Conservation (phyloP, 2,797 vertebrate genomes). For the Helarctos malayanus region DNA sequence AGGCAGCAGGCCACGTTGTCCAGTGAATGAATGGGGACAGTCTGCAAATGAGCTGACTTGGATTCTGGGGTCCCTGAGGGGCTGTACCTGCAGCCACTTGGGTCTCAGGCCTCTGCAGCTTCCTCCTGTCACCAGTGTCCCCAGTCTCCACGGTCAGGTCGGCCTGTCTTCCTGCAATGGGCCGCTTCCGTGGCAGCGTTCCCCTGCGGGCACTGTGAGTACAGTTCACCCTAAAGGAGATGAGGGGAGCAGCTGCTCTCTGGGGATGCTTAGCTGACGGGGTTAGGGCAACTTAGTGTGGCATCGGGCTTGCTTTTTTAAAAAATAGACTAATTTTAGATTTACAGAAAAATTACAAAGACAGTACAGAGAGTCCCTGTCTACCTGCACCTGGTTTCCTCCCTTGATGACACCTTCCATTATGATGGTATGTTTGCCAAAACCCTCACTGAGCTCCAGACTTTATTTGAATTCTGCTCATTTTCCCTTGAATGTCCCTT, state of each 20-base stretch:
- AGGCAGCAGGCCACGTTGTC: background rate
- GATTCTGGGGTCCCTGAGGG: background rate
- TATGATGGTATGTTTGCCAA: background rate
- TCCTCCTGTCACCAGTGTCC: background rate
- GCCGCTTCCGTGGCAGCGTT: constrained; percentile 19
- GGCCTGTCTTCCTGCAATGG: constrained; percentile 7
- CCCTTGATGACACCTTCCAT: background rate
- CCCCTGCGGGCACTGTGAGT: background rate
- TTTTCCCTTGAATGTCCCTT: background rate
- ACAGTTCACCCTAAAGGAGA: constrained; percentile 55
- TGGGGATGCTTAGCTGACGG: constrained; percentile 40
- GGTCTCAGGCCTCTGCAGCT: background rate
- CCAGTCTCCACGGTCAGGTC: background rate
- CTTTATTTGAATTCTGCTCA: background rate
- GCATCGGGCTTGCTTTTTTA: background rate
- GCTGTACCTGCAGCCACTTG: background rate
- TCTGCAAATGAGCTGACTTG: background rate
- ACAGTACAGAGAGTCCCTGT: background rate
- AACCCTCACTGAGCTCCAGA: background rate
- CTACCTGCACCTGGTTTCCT: background rate
- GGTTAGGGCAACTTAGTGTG: background rate
- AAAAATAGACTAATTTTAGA: background rate
- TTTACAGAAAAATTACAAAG: background rate
- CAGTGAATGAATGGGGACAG: background rate
- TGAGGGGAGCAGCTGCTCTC: background rate